Conservation (phyloP, 1,140 invertebrate genomes). For the Drosophila virilis region DNA sequence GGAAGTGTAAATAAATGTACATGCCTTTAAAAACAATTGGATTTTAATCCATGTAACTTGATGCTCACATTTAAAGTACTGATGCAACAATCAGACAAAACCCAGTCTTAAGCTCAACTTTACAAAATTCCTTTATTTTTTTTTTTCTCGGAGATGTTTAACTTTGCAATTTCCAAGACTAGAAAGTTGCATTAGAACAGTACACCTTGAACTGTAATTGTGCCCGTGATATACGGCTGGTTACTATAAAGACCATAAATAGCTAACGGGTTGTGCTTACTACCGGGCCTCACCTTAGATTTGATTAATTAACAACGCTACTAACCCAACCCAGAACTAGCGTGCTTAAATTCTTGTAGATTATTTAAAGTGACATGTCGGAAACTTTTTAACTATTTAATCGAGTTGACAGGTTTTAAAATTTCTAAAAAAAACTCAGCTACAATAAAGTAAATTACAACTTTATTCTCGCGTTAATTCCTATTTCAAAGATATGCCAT, state of each 20-base stretch:
- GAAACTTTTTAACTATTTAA: constrained; percentile 60
- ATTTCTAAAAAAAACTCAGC: background rate
- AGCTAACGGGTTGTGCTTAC: constrained; percentile 26
- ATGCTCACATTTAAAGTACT: background rate
- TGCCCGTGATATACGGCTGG: constrained; percentile 11
- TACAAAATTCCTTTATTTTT: no score
- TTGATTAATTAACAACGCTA: constrained; percentile 17
- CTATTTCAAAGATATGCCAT: no score
- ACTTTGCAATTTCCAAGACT: background rate
- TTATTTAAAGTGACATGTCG: constrained; percentile 23
- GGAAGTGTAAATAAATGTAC: background rate
- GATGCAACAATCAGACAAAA: background rate
- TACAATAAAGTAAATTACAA: no score
- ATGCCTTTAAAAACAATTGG: background rate
- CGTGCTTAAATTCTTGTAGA: background rate
- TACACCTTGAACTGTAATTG: constrained; percentile 9
- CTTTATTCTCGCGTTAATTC: no score
- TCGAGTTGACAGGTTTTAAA: background rate
- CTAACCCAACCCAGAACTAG: constrained; percentile 24
- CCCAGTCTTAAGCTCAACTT: background rate
- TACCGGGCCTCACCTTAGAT: constrained; percentile 16
- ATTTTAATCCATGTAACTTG: constrained; percentile 2
- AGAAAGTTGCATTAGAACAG: constrained; percentile 13
- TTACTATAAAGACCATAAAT: constrained; percentile 38
- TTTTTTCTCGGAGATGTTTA: no score